Evolutionary conservation across 2,888 invertebrate genomes (phyloP).

Genomic region (Sphaerophoria rueppellii): DNA sequence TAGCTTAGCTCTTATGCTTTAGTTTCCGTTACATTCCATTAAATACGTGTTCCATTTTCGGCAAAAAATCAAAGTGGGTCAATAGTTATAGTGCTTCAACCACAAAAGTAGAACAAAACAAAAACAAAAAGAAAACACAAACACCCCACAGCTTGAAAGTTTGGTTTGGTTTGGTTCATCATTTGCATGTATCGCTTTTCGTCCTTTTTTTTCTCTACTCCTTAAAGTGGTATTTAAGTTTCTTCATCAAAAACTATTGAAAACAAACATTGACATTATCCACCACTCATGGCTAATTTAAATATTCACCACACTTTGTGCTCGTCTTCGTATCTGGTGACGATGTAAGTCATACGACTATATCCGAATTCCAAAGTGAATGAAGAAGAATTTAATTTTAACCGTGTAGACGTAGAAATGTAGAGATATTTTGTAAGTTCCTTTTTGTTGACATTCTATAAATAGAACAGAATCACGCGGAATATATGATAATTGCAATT

Average conservation of each 20-base stretch:
- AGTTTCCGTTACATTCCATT: neutral
- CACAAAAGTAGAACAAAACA: constrained; percentile 1
- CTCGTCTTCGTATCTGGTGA: neutral
- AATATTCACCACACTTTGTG: constrained; percentile 36
- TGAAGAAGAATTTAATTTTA: constrained; percentile 1
- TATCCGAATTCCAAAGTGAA: neutral
- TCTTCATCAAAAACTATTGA: constrained; percentile 17
- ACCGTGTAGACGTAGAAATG: neutral
- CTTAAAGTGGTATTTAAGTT: neutral
- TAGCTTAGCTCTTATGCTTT: neutral
- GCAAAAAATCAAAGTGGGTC: constrained; percentile 38
- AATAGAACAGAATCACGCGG: constrained; percentile 33
- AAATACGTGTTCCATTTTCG: neutral
- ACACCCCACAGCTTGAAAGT: neutral
- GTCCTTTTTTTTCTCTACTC: neutral
- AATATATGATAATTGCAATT: constrained; percentile 27
- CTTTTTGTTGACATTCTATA: constrained; percentile 37
- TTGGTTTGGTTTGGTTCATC: constrained; percentile 22
- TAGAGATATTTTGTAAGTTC: constrained; percentile 7
- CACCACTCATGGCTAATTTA: constrained; percentile 8
- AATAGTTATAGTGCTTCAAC: constrained; percentile 31
- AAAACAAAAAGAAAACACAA: neutral
- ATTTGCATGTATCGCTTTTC: neutral
- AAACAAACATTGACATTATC: constrained; percentile 28
- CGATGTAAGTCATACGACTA: neutral